Evolutionary conservation across 2,113 vertebrate genomes (phyloP), one percentile per base, ranked within the genome.

Genomic region (Callopanchax toddi): DNA sequence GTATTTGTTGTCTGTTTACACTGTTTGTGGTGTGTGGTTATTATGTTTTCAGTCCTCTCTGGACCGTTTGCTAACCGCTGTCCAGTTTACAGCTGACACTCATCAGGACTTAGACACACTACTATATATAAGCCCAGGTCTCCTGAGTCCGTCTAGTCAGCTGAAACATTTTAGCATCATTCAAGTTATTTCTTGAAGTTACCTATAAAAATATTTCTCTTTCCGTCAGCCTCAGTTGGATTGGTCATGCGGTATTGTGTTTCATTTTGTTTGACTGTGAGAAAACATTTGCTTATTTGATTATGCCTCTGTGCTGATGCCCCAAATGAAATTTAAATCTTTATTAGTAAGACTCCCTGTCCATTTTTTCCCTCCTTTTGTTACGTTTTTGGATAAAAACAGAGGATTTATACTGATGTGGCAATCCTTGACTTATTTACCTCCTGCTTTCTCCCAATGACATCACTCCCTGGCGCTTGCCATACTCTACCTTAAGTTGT

Each of bases 31-130:
- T 34, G 44, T 67, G 48, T 40, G 57, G 56, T 25, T 54, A 10
- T 46, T 57, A 4, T 16, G 40, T 54, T 4, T 53, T 57, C 39
- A 90, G 87, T 81, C 25, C 23, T 87, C 86, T 91, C 87, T 88
- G 86, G 87, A 87, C 91, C 91, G 90, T 94, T 95, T 93, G 91
- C 89, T 85, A 62, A 88, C 83, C 89, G 83, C 91, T 84, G 89
- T 93, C 88, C 90, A 79, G 88, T 90, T 88, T 92, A 90, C 92
- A 95, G 93, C 93, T 95, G 94, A 94, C 94, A 86, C 89, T 88
- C 91, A 92, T 89, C 91, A 90, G 89, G 87, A 80, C 85, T 76
- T 12, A 82, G 82, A 89, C 40, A 57, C 44, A 64, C 67, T 56
- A 48, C 70, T 60, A 50, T 72, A 68, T 63, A 82, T 77, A 76